Conservation (phyloP, 1,140 invertebrate species). For the Panagrolaimus sp. region DNA sequence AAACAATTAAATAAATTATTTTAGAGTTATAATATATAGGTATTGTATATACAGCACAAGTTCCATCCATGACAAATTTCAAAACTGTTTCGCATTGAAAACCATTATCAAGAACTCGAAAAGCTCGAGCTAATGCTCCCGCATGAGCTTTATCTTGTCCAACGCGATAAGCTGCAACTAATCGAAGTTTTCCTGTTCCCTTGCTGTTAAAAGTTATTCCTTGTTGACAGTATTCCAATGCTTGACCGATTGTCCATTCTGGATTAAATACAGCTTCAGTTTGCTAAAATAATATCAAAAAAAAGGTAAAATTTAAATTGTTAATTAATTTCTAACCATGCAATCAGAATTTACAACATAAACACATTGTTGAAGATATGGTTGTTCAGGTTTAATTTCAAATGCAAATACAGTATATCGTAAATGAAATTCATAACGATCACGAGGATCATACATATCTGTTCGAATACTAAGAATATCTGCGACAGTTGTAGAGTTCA, state of each 20-base stretch:
- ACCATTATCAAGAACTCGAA: background rate
- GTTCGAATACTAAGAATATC: slow-evolving; percentile 3
- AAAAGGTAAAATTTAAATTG: background rate
- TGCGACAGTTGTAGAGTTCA: background rate
- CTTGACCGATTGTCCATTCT: background rate
- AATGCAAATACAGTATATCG: background rate
- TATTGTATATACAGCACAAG: background rate
- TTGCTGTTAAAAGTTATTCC: background rate
- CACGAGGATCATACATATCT: background rate
- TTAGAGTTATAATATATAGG: background rate
- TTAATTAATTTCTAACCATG: background rate
- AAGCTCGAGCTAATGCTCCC: background rate
- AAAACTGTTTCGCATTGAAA: background rate
- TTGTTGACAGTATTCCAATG: background rate
- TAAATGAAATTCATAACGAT: background rate
- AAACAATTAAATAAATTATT: background rate
- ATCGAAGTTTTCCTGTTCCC: background rate
- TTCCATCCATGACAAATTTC: background rate
- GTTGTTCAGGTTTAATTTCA: background rate
- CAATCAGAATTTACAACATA: background rate
- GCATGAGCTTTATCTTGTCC: background rate
- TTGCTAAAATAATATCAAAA: background rate
- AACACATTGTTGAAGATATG: background rate
- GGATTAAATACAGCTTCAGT: background rate
- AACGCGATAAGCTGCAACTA: background rate